phyloP scores from a whole-genome alignment of 2,797 vertebrate species.

The Choloepus didactylus region DNA sequence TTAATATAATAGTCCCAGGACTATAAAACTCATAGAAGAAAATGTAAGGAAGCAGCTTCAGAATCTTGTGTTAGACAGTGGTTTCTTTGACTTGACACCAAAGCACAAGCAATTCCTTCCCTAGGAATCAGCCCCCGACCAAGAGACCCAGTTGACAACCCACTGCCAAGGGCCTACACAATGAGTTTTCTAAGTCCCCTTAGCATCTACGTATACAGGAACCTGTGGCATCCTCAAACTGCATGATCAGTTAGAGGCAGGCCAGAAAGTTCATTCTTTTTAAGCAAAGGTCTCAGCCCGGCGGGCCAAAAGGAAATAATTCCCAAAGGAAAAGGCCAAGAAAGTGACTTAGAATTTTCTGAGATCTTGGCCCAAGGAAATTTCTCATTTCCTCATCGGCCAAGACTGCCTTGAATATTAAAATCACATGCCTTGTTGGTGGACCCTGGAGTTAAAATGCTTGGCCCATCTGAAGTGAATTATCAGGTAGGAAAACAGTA shows the following conservation, averaged over 20 bases:
- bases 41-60: too few species aligned
- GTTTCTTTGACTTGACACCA: too few species aligned
- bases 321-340: not conserved
- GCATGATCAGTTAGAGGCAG: not conserved
- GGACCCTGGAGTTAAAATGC: not conserved
- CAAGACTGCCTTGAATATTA: not conserved
- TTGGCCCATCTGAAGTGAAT: not conserved
- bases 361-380: not conserved
- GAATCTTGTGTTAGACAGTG: too few species aligned
- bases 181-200: fast-evolving
- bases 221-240: not conserved
- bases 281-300: not conserved
- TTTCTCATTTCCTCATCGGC: constrained; percentile 37
- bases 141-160: not conserved
- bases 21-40: too few species aligned
- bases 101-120: too few species aligned
- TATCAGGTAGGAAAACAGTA: not conserved
- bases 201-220: fast-evolving
- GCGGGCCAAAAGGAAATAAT: constrained; percentile 16
- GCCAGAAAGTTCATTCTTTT: not conserved
- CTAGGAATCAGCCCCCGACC: not conserved
- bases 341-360: not conserved
- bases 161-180: fast-evolving
- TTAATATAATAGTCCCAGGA: too few species aligned
- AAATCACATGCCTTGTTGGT: not conserved